A percentile compares a stretch with the other conserved stretches of the same genome.
These are phyloP conservation scores for Sesamia nonagrioides DNA, from an alignment of 1,140 invertebrate genomes.

Conservation along the genomic window DNA sequence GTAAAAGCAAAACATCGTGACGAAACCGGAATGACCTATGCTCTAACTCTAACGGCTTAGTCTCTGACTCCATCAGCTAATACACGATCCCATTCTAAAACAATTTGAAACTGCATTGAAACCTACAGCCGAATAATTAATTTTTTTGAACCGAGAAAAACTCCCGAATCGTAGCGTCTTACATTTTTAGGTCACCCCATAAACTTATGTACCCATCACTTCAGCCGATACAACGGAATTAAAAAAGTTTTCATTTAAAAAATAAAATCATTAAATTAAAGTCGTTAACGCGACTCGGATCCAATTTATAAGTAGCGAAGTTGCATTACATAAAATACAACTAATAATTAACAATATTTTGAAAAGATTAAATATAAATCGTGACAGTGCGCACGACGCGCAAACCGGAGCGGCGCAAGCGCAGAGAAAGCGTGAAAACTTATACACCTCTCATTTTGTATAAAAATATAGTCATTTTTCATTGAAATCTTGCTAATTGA, in stretches of 20 bases:
- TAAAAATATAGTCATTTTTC: constrained; percentile 37
- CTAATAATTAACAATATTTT: constrained; percentile 42
- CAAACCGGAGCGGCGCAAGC: background rate
- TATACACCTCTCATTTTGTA: constrained; percentile 26
- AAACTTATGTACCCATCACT: background rate
- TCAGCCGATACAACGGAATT: background rate
- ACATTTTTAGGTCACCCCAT: background rate
- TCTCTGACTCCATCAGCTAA: no score
- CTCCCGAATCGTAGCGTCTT: no score
- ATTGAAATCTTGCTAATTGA: constrained; percentile 44
- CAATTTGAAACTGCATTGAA: no score
- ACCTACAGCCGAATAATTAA: no score
- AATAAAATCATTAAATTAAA: background rate
- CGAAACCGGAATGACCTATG: no score
- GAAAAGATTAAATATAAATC: constrained; percentile 44
- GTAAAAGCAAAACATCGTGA: no score
- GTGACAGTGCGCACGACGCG: constrained; percentile 39
- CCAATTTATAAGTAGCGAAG: constrained; percentile 12
- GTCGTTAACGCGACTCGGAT: constrained; percentile 1
- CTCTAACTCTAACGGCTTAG: no score
- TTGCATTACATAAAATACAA: constrained; percentile 39
- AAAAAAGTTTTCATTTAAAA: background rate
- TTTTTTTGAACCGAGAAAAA: no score
- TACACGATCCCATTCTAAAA: no score
- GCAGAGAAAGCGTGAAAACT: constrained; percentile 48